phyloP scores from a whole-genome alignment of 2,113 vertebrate genomes.

The Zosterops pallidus region DNA sequence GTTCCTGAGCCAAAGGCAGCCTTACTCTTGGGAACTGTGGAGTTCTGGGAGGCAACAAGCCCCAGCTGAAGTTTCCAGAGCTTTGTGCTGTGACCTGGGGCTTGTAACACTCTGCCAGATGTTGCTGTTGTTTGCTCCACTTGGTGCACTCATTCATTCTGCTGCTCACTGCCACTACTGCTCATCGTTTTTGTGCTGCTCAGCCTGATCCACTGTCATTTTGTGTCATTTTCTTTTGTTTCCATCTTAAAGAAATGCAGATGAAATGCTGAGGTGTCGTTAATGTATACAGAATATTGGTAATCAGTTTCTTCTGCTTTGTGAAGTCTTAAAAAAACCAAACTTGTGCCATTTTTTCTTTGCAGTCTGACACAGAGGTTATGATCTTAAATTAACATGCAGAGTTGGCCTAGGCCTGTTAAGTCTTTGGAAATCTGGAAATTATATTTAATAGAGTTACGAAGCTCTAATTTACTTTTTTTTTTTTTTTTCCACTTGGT shows the following conservation, averaged over 20 bases:
- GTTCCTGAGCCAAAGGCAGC: neutral
- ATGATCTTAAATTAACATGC: neutral
- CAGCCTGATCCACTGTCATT: neutral
- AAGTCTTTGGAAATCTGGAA: neutral
- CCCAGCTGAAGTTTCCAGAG: neutral
- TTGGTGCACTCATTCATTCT: neutral
- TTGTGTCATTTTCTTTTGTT: neutral
- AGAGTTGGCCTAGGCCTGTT: neutral
- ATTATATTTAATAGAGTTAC: neutral
- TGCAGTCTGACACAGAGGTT: neutral
- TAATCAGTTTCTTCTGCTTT: neutral
- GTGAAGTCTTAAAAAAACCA: neutral
- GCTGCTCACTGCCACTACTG: neutral
- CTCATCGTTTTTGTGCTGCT: neutral
- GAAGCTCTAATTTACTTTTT: neutral
- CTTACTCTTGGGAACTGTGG: neutral
- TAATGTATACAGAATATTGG: neutral
- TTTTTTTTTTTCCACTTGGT: neutral
- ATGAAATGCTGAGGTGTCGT: neutral
- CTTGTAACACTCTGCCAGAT: neutral
- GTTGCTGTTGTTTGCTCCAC: neutral
- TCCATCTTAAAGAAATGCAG: neutral
- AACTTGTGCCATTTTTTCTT: neutral
- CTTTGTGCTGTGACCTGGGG: neutral
- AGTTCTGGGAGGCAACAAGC: neutral